Base-by-base conservation (phyloP, 1,140 invertebrate genomes). In the Papilio polytes region DNA sequence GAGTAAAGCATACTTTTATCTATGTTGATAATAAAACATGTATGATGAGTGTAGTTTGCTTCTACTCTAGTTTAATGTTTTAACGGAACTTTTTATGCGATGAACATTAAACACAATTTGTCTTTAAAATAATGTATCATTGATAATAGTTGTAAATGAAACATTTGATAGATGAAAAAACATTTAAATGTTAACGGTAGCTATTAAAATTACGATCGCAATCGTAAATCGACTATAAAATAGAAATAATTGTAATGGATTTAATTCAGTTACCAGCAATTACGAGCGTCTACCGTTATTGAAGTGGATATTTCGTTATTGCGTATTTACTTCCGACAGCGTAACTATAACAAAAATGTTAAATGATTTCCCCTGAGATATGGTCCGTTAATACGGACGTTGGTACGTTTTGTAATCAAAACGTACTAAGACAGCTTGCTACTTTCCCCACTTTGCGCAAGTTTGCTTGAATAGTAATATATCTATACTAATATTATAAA, bases 221-320 rank as follows among this genome's bases (percentile, higher is more conserved):
- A 84, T 84, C 84, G 81, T 72, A 85, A 87, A 87, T 83, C 84
- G 83, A 22, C 80, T 73, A 81, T 85, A 85, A 85, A 85, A 85
- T 80, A 80, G 80, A 85, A 83, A 83, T 78, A 80, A 85, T 70
- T 70, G 7, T 70, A 70, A 70, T 70, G 26, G 26, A 70, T 70
- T 70, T 70, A 70, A 70, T 70, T 70, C 63, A 70, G 63, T 70
- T 70, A 70, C 12, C 12, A 70, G 26, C 63, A 70, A 70, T 70
- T 70, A 70, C 26, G 15, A 31, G 26, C 63, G 63, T 13, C 63
- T 70, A 70, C 63, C 63, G 63, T 31, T 70, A 70, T 70, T 26
- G 1, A 31, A 70, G 26, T 70, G 63, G 9, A 70, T 70, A 70
- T 70, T 70, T 70, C 18, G 63, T 70, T 66, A 70, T 70, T 31